phyloP scores from a whole-genome alignment of 2,888 invertebrate species.

The Tinea pellionella region DNA sequence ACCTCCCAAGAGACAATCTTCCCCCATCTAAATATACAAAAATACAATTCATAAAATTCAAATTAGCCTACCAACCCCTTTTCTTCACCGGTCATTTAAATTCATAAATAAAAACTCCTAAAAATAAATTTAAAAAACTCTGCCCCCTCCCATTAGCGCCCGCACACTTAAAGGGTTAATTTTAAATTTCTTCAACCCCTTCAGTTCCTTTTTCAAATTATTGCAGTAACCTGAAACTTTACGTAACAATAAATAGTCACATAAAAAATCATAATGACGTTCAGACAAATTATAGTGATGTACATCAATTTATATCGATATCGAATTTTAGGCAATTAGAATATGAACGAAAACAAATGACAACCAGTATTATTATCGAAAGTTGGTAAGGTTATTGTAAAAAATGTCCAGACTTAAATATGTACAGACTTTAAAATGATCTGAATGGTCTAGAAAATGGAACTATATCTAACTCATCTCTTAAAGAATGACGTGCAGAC shows the following conservation, averaged over 20 bases:
- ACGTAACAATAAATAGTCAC: constrained; percentile 50
- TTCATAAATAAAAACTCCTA: constrained; percentile 56
- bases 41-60: constrained; percentile 64
- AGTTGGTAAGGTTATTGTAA: too few relatives aligned
- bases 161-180: constrained; percentile 51
- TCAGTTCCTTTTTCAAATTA: constrained; percentile 31
- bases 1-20: constrained; percentile 34
- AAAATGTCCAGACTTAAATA: too few relatives aligned
- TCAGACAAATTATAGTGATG: constrained; percentile 9
- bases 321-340: neutral
- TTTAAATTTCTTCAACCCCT: constrained; percentile 51
- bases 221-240: constrained; percentile 45
- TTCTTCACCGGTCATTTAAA: constrained; percentile 53
- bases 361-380: too few relatives aligned
- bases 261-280: constrained; percentile 26
- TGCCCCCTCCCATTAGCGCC: constrained; percentile 60
- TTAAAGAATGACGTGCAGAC: too few relatives aligned
- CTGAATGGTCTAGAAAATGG: too few relatives aligned
- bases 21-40: constrained; percentile 37
- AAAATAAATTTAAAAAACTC: constrained; percentile 36
- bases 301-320: neutral
- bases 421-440: too few relatives aligned
- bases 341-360: too few relatives aligned
- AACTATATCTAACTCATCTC: too few relatives aligned
- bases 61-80: constrained; percentile 54